Conservation (phyloP, 1,140 invertebrate genomes). For the Drosophila tropicalis region DNA sequence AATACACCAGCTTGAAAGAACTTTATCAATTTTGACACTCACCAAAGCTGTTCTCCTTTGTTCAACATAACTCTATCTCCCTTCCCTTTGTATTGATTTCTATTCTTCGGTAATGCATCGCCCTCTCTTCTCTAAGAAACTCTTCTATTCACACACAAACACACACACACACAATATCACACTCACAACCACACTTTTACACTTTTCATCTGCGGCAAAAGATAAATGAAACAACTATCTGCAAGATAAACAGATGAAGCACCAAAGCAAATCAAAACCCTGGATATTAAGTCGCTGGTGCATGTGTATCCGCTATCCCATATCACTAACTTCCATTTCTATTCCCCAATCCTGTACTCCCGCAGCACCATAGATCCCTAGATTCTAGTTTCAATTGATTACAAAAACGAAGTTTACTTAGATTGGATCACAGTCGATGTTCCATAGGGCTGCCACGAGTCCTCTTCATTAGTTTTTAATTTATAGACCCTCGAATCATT, state of each 20-base stretch:
- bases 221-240: constrained; percentile 31
- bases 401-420: constrained; percentile 32
- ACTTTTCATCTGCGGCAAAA: constrained; percentile 47
- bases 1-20: constrained; percentile 68
- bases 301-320: constrained; percentile 1
- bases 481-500: not conserved
- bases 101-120: constrained; percentile 68
- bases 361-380: constrained; percentile 33
- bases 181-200: constrained; percentile 35
- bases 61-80: not conserved
- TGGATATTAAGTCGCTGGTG: constrained; percentile 20
- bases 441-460: too few relatives aligned
- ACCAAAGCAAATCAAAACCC: constrained; percentile 30
- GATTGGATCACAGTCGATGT: not conserved
- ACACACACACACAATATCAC: constrained; percentile 40
- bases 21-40: constrained; percentile 42
- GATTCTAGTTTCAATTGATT: constrained; percentile 8
- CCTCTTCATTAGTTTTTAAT: too few relatives aligned
- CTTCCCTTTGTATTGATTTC: constrained; percentile 37
- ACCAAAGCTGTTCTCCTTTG: constrained; percentile 29
- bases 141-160: constrained; percentile 15
- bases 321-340: not conserved
- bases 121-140: constrained; percentile 23
- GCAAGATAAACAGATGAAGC: constrained; percentile 52
- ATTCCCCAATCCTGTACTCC: not conserved